Conservation (phyloP, 2,888 invertebrate species). For the Bruchidius siliquastri region DNA sequence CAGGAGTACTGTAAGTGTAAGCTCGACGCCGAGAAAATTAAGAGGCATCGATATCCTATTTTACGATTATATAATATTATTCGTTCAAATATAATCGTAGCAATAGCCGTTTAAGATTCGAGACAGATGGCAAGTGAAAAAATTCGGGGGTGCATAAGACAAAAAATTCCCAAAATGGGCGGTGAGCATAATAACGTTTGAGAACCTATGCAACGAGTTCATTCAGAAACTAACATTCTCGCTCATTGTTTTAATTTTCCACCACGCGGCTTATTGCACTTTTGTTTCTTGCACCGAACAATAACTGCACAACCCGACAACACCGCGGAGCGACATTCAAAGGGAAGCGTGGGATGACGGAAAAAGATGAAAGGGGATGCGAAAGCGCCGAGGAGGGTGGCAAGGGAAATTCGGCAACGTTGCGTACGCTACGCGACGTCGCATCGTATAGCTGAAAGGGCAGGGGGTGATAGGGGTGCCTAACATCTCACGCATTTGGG, state of each 20-base stretch:
- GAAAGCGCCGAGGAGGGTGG: not conserved
- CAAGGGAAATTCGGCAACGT: not conserved
- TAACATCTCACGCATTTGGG: not conserved
- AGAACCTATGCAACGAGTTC: not conserved
- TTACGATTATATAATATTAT: no score
- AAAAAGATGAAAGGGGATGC: not conserved
- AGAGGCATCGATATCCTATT: no score
- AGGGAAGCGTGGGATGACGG: not conserved
- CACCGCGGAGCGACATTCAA: not conserved
- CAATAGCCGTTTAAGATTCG: no score
- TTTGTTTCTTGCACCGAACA: not conserved
- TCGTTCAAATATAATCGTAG: no score
- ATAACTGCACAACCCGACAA: not conserved
- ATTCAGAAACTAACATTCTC: not conserved
- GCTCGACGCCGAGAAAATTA: no score
- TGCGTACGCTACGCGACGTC: not conserved
- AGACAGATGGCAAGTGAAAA: no score
- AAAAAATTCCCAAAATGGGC: no score
- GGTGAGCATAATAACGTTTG: no score
- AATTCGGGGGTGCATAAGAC: no score
- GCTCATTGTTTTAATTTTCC: not conserved
- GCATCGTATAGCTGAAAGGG: not conserved
- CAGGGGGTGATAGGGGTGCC: not conserved
- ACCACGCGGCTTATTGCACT: not conserved
- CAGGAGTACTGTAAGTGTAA: no score